Evolutionary conservation across 2,797 vertebrate genomes (phyloP).

Genomic region (Harpagifer antarcticus): DNA sequence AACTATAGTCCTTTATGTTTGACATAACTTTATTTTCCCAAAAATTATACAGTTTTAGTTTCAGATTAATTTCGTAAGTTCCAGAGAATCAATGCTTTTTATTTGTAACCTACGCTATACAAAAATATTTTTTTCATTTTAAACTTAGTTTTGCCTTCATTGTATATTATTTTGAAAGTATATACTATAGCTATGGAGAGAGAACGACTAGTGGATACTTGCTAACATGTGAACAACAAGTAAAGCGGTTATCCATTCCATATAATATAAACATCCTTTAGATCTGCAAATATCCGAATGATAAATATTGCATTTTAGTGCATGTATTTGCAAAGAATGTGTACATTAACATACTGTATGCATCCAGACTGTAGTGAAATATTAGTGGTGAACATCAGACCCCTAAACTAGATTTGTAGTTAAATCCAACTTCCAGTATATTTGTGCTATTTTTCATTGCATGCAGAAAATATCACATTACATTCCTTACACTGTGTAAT

Average conservation of each 20-base stretch:
- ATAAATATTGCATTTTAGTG: not conserved
- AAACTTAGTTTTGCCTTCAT: not conserved
- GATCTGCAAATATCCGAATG: not conserved
- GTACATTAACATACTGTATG: conserved; percentile 2
- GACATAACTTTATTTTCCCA: not conserved
- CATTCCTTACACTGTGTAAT: conserved; percentile 72
- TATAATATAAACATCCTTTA: not conserved
- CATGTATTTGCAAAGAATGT: conserved; percentile 8
- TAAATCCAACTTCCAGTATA: conserved; percentile 56
- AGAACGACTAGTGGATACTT: not conserved
- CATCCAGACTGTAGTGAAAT: not conserved
- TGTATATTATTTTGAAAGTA: not conserved
- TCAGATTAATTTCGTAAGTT: too few relatives aligned
- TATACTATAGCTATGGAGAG: not conserved
- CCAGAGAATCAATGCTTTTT: not conserved
- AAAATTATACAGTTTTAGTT: not conserved
- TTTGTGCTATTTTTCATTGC: conserved; percentile 57
- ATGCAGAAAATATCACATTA: conserved; percentile 68
- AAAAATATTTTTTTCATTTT: not conserved
- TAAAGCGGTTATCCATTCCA: not conserved
- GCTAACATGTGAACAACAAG: not conserved
- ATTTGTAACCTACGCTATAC: not conserved
- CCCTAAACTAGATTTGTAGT: conserved; percentile 32
- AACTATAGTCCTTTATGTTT: not conserved
- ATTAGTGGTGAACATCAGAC: conserved; percentile 16